These are phyloP conservation scores for Pachyuromys duprasi DNA, from an alignment of 2,797 vertebrate species.

Conservation along the genomic window DNA sequence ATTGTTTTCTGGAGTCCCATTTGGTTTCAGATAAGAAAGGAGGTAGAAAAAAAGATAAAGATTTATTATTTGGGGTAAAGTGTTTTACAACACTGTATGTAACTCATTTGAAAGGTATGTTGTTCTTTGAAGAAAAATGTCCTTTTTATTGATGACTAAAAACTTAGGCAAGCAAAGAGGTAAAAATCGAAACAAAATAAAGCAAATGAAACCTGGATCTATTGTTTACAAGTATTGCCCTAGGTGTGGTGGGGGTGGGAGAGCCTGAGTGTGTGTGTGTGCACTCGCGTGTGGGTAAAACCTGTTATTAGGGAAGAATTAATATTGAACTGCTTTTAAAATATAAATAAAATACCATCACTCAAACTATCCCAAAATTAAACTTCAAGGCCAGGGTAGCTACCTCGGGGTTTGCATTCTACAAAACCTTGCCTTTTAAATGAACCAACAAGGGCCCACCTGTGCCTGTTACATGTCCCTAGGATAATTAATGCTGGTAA, in stretches of 20 bases:
- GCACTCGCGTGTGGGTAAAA: background rate
- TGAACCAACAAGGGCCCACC: constrained; percentile 77
- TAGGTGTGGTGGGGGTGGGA: background rate
- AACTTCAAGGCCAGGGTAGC: constrained; percentile 63
- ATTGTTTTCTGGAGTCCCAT: constrained; percentile 27
- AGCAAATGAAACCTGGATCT: background rate
- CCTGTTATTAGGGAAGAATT: background rate
- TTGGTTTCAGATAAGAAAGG: constrained; percentile 20
- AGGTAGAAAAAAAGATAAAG: background rate
- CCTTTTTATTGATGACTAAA: constrained; percentile 51
- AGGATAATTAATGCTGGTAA: constrained; percentile 80
- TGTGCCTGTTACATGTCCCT: constrained; percentile 74
- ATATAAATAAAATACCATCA: constrained; percentile 10
- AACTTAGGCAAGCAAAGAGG: constrained; percentile 14
- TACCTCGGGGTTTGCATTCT: constrained; percentile 60
- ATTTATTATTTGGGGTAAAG: constrained; percentile 19
- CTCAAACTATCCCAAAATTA: constrained; percentile 54
- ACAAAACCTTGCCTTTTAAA: constrained; percentile 72
- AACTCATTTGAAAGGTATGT: constrained; percentile 22
- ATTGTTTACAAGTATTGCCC: background rate
- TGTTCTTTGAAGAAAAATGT: constrained; percentile 41
- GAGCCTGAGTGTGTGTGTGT: background rate
- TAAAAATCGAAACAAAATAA: background rate
- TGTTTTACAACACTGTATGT: background rate
- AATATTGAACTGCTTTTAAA: constrained; percentile 1